phyloP scores from a whole-genome alignment of 2,113 vertebrate species.

The Alces alces region DNA sequence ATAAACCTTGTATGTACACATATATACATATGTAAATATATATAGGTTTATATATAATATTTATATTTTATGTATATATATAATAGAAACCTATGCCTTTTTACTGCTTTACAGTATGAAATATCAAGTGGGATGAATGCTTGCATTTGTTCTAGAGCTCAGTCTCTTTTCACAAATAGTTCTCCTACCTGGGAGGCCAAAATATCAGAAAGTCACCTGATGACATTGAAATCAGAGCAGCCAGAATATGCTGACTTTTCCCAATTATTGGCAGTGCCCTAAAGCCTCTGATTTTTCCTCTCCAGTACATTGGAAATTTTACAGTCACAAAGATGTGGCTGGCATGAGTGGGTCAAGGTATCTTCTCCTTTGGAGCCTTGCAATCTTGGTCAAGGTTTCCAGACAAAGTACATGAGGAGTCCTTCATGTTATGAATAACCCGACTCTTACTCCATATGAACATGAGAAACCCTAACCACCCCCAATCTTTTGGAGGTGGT shows the following conservation, averaged over 20 bases:
- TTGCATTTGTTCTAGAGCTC: background rate
- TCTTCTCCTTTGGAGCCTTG: background rate
- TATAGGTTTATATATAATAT: background rate
- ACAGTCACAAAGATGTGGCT: background rate
- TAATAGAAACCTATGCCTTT: background rate
- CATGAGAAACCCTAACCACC: background rate
- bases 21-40: background rate
- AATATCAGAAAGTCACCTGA: background rate
- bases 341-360: background rate
- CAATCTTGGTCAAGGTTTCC: background rate
- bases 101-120: background rate
- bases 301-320: background rate
- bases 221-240: background rate
- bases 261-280: background rate
- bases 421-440: background rate
- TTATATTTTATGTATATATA: background rate
- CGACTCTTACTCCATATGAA: background rate
- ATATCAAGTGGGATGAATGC: background rate
- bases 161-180: background rate
- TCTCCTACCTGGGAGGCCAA: background rate
- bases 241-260: background rate
- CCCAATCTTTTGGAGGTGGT: background rate
- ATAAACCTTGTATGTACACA: background rate
- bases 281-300: background rate
- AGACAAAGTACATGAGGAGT: background rate